Base-by-base conservation (phyloP, 2,113 vertebrate species). In the Hyaena hyaena region DNA sequence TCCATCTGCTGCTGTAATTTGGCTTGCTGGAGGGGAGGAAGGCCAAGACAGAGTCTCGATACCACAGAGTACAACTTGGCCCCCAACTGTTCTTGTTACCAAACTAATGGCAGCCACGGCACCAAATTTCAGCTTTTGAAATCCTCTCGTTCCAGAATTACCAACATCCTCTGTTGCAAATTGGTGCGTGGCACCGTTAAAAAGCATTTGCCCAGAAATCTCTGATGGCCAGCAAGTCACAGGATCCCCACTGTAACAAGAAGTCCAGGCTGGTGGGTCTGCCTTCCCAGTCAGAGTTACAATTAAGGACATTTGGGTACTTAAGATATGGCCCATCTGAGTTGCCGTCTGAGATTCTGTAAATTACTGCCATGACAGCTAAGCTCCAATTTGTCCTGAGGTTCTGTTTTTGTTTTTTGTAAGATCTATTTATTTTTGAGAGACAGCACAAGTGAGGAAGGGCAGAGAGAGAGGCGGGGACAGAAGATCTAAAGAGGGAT, bases 1-100 rank as follows among this genome's bases (percentile, higher is more conserved):
- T 99, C 99, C 99, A 99, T 99, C 98, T 99, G 99, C 98, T 99
- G 99, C 98, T 99, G 99, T 95, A 99, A 98, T 88, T 99, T 99
- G 96, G 99, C 99, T 98, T 99, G 99, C 99, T 99, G 97, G 90
- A 92, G 91, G 76, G 89, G 55, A 81, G 97, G 94, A 96, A 96
- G 88, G 48, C 43, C 89, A 31, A 31, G 79, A 15, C 69, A 71
- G 50, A 73, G 63, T 88, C 66, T 96, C 4, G 1, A 17, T 1
- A 48, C 19, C 23, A 0, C 3, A 21, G 12, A 26, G 35, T 1
- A 17, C 66, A 31, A 14, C n/a, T 7, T 0, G 3, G 10, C 26
- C 43, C 65, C 85, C 58, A 17, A 0, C n/a, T 43, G n/a, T 5
- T 28, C 83, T 93, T 80, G 24, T 9, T 43, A 35, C 76, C 84